Base-by-base conservation (phyloP, 2,888 invertebrate genomes). In the Agonopterix alstromeriana region DNA sequence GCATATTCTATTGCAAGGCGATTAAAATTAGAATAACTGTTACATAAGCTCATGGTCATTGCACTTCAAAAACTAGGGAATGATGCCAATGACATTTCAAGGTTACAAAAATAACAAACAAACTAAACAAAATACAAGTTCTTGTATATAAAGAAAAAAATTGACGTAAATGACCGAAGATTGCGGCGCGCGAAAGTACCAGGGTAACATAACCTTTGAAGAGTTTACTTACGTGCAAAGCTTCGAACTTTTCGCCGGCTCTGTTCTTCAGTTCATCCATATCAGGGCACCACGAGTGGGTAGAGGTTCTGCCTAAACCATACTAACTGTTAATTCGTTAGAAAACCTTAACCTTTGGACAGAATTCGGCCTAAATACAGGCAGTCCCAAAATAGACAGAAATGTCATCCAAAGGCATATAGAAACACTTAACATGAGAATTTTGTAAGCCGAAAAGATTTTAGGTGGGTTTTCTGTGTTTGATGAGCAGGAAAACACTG, bases 281-380 rank as follows among this genome's bases (percentile, higher is more conserved):
- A 65, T 71, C 78, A 71, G 64, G 60, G 66, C 67, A 57, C 61
- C 56, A 58, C 61, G 58, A 68, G 70, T 59, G 57, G 64, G 60
- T 56, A 70, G 66, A 70, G 67, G 69, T 66, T 67, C 65, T 61
- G 62, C 61, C 59, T 73, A 67, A 68, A 64, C 69, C 63, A 70
- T 65, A 72, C 63, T 65, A 70, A 71, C 64, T 62, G 65, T 68
- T 73, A 76, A 73, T 73, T 73, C 72, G 73, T 72, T 72, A 65
- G 69, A 73, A 80, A 82, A 74, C 82, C 79, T 85, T 82, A 77
- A 87, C 87, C 87, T 87, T 86, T 87, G 88, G 70, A 77, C 83
- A 71, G 69, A 76, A 79, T 72, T 70, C 70, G 82, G 70, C 76
- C 77, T 73, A 78, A 79, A 83, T 82, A 77, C 54, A 62, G 71